These are phyloP conservation scores for Hexactinellida sp. DNA, from an alignment of 37 sponge, comb jelly and placozoan species.

Conservation along the genomic window DNA sequence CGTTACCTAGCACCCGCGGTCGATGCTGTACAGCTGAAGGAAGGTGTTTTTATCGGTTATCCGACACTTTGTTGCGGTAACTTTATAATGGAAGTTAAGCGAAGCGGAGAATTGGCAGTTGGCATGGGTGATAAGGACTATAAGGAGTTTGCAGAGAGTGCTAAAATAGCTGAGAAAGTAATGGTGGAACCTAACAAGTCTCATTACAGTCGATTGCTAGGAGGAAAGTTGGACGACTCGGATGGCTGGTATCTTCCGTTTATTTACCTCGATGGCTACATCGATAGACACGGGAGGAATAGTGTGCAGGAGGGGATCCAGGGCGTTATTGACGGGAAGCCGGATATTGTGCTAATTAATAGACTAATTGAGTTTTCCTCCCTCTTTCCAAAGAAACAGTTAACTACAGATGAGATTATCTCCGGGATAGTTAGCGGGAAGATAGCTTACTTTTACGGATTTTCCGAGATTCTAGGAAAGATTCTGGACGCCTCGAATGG, in stretches of 20 bases:
- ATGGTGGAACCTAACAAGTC: not conserved
- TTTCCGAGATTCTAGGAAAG: constrained; percentile 25
- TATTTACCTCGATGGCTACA: constrained; percentile 26
- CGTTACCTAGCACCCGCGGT: constrained; percentile 1
- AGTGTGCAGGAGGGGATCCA: constrained; percentile 1
- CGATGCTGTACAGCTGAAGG: constrained; percentile 14
- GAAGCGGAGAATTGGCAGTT: not conserved
- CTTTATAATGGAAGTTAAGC: constrained; percentile 27
- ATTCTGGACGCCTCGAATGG: not conserved
- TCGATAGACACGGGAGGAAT: constrained; percentile 8
- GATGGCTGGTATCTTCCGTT: constrained; percentile 30
- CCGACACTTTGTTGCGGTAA: constrained; percentile 29
- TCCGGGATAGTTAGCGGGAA: not conserved
- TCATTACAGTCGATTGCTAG: not conserved
- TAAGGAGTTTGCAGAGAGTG: not conserved
- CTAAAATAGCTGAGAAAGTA: not conserved
- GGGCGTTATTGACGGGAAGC: not conserved
- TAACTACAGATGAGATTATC: not conserved
- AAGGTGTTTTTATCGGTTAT: not conserved
- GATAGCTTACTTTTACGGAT: constrained; percentile 19
- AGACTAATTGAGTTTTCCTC: constrained; percentile 16
- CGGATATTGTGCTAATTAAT: not conserved
- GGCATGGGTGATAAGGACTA: constrained; percentile 11
- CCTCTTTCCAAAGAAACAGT: not conserved
- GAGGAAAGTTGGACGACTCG: constrained; percentile 28